Evolutionary conservation across 2,797 vertebrate species (phyloP), one percentile per base, ranked within the genome.

Genomic region (Cynodonichthys magdalenae): DNA sequence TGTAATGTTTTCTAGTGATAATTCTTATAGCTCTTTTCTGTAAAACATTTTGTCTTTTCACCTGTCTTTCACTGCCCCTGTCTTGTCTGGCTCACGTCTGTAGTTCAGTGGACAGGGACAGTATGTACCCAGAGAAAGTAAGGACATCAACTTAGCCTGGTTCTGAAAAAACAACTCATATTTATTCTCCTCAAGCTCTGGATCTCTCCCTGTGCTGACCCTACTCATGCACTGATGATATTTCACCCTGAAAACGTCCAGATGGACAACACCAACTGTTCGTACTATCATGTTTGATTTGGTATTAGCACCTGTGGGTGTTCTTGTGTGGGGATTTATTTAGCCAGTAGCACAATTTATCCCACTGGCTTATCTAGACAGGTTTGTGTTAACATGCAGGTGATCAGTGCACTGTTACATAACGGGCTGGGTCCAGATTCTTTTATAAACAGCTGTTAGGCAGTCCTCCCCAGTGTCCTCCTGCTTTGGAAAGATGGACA

Each of bases 71-170:
- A n/a, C 28, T 7, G 36, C 6, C 18, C 45, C 28, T 50, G 42
- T 36, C 66, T 76, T 7, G 68, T 63, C 59, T 3, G 48, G 42
- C 63, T 76, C 51, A 27, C 68, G 19, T 15, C 28, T 66, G 56
- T 58, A 56, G 69, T 65, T 62, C 15, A 9, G 18, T 59, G 69
- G 63, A 68, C 66, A n/a, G 78, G 69, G 69, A 81, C 80, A 80
- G 53, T 66, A 77, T 90, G 80, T 86, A 83, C 75, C 80, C 83
- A 59, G 81, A 87, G 61, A 86, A 85, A 82, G 90, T 87, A 84
- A 77, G 84, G 57, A 18, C 47, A 24, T 31, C 47, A 31, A 10
- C 49, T 57, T 56, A 68, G 18, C 44, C 36, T 59, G 59, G 64
- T 60, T 72, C 65, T 58, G 34, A 69, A 36, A 48, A 20, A 15